phyloP scores from a whole-genome alignment of 2,888 invertebrate species.

The Netelia inedita region DNA sequence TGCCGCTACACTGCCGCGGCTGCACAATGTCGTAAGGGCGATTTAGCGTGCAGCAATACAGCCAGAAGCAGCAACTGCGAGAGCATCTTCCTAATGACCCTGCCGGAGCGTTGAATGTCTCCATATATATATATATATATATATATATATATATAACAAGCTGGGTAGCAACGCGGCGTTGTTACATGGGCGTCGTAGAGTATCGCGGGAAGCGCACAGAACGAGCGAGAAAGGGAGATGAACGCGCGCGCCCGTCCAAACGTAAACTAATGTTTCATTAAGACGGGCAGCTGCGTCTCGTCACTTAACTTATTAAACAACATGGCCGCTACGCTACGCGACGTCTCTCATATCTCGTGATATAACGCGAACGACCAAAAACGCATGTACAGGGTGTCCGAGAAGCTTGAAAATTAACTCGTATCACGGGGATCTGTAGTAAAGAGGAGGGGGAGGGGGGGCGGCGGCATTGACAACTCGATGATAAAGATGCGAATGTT shows the following conservation, averaged over 20 bases:
- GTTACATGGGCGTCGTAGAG: conserved; percentile 60
- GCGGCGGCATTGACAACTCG: too few species aligned
- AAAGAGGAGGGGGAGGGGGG: too few species aligned
- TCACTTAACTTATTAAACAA: conserved; percentile 85
- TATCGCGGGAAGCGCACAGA: conserved; percentile 54
- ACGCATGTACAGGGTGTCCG: conserved; percentile 53
- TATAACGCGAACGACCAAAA: conserved; percentile 59
- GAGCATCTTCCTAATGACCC: conserved; percentile 73
- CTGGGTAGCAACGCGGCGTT: conserved; percentile 39
- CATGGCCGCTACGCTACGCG: conserved; percentile 76
- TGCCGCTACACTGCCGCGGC: conserved; percentile 50
- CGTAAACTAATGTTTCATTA: conserved; percentile 84
- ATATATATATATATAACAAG: conserved; percentile 42
- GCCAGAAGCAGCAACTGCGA: conserved; percentile 65
- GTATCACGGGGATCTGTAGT: background rate
- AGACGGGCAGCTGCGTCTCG: conserved; percentile 84
- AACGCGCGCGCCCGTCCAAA: conserved; percentile 75
- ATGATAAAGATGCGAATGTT: too few species aligned
- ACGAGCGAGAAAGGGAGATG: conserved; percentile 61
- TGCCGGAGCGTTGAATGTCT: conserved; percentile 55
- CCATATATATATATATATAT: conserved; percentile 24
- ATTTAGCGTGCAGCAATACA: conserved; percentile 65
- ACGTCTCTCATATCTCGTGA: conserved; percentile 44
- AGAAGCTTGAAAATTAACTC: conserved; percentile 1
- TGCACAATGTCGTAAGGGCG: conserved; percentile 68